These are phyloP conservation scores for Phalacrocorax brasilianus DNA, from an alignment of 2,113 vertebrate species.

Conservation along the genomic window DNA sequence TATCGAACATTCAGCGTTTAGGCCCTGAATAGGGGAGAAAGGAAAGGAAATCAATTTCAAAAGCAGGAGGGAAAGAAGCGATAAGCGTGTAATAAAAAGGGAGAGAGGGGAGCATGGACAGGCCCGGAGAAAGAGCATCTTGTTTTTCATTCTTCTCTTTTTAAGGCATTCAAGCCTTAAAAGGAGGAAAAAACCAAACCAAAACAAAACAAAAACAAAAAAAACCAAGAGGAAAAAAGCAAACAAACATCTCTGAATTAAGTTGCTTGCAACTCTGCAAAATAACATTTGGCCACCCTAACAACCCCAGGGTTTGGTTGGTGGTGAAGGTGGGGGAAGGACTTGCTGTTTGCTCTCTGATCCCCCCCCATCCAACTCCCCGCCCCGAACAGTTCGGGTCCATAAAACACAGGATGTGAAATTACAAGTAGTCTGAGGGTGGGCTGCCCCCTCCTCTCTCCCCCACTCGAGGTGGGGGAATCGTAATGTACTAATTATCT, in stretches of 20 bases:
- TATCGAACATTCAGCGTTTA: constrained; percentile 88
- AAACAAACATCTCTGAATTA: background rate
- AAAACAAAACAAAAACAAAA: background rate
- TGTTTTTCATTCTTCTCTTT: constrained; percentile 56
- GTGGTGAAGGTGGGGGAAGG: constrained; percentile 61
- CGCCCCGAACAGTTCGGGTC: constrained; percentile 73
- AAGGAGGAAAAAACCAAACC: background rate
- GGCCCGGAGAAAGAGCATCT: constrained; percentile 68
- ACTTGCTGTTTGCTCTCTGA: constrained; percentile 68
- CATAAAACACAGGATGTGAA: constrained; percentile 87
- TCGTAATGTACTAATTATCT: constrained; percentile 87
- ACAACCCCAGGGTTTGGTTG: constrained; percentile 67
- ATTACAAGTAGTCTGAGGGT: constrained; percentile 85
- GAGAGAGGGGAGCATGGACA: constrained; percentile 71
- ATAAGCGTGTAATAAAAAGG: constrained; percentile 85
- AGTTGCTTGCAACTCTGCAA: constrained; percentile 31
- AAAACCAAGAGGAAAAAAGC: rapidly evolving
- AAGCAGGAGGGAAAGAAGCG: constrained; percentile 83
- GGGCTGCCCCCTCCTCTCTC: constrained; percentile 77
- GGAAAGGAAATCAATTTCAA: constrained; percentile 89
- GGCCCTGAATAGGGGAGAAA: constrained; percentile 85
- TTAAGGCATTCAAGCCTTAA: constrained; percentile 15
- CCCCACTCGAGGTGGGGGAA: constrained; percentile 81
- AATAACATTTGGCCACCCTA: constrained; percentile 78
- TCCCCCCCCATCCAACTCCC: constrained; percentile 32